phyloP scores from a whole-genome alignment of 2,113 vertebrate genomes.

The Eleginops maclovinus region DNA sequence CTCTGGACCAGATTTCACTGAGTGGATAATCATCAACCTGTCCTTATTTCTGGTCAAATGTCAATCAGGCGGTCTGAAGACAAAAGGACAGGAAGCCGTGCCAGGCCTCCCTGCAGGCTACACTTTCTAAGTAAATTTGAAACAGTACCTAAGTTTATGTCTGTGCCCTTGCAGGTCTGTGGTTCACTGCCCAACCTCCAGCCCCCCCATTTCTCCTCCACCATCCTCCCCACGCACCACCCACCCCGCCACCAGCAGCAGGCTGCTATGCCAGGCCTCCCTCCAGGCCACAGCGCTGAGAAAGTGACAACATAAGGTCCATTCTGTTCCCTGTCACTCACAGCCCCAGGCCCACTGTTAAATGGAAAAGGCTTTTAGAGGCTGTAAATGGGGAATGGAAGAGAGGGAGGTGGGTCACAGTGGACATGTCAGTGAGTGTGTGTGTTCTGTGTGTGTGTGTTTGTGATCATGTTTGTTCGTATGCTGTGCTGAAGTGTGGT shows the following conservation, averaged over 20 bases:
- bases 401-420: constrained; percentile 66
- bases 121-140: constrained; percentile 50
- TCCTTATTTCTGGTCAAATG: constrained; percentile 48
- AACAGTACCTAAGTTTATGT: constrained; percentile 50
- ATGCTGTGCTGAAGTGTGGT: neutral
- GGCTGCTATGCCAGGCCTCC: constrained; percentile 77
- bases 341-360: constrained; percentile 77
- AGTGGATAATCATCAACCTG: constrained; percentile 1
- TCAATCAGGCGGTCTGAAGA: constrained; percentile 20
- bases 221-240: constrained; percentile 23
- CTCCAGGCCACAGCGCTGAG: constrained; percentile 73
- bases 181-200: constrained; percentile 11
- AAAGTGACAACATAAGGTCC: constrained; percentile 83
- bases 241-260: constrained; percentile 57
- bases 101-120: constrained; percentile 42
- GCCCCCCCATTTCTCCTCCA: neutral
- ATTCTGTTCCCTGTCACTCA: constrained; percentile 84
- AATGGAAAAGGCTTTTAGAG: constrained; percentile 83
- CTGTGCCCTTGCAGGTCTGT: constrained; percentile 56
- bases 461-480: constrained; percentile 14
- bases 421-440: constrained; percentile 53
- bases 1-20: constrained; percentile 13
- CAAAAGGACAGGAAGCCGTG: constrained; percentile 26
- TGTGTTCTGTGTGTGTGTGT: constrained; percentile 39
- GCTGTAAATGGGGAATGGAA: constrained; percentile 74